Percentiles rank a stretch among this genome's conserved stretches.
These are phyloP conservation scores for Tipula lateralis DNA, from an alignment of 2,888 invertebrate genomes.

Conservation along the genomic window DNA sequence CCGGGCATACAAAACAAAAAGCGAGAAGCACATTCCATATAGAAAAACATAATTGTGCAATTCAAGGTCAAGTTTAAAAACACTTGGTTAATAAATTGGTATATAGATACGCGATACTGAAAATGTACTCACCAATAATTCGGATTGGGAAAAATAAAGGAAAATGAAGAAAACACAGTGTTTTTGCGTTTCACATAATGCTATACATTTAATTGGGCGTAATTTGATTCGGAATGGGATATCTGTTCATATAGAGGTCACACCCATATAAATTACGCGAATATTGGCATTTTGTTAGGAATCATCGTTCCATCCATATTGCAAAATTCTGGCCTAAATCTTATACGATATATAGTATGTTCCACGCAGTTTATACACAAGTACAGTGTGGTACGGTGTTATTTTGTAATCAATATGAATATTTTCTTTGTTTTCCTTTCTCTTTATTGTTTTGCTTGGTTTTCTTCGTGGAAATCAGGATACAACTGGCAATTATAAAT, in stretches of 20 bases:
- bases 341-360: background rate
- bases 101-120: background rate
- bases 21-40: background rate
- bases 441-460: background rate
- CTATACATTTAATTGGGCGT: background rate
- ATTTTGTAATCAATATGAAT: background rate
- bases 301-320: too few species aligned
- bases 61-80: conserved; percentile 19
- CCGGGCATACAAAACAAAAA: background rate
- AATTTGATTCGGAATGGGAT: background rate
- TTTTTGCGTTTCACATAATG: background rate
- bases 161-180: background rate
- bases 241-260: background rate
- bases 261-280: background rate
- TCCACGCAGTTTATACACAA: background rate
- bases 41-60: background rate
- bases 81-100: background rate
- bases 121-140: background rate
- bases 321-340: background rate
- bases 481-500: background rate
- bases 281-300: background rate
- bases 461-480: conserved; percentile 7
- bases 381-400: background rate
- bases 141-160: background rate
- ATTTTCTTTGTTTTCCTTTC: background rate